These are phyloP conservation scores for Plectus sambesii DNA, from an alignment of 1,140 invertebrate species.

Conservation along the genomic window DNA sequence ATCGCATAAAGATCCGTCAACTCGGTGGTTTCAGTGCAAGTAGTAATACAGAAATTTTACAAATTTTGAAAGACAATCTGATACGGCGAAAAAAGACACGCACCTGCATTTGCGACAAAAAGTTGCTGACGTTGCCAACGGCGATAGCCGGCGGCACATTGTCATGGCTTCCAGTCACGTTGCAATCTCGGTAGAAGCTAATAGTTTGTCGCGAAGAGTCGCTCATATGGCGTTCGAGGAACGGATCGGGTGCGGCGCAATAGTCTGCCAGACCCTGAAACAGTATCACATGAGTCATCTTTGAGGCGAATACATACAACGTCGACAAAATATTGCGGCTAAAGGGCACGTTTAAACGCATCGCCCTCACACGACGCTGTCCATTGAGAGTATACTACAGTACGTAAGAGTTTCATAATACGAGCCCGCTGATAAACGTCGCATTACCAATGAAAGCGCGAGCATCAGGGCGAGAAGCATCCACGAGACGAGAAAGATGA, in stretches of 20 bases:
- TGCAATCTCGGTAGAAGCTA: conserved; percentile 24
- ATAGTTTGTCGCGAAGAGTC: conserved; percentile 17
- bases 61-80: too few species aligned
- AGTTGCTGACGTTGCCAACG: conserved; percentile 15
- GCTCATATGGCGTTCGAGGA: conserved; percentile 13
- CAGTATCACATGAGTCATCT: neutral
- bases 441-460: conserved; percentile 23
- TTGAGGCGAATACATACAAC: too few species aligned
- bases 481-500: conserved; percentile 30
- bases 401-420: too few species aligned
- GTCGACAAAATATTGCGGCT: too few species aligned
- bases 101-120: too few species aligned
- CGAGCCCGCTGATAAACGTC: neutral
- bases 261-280: conserved; percentile 23
- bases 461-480: conserved; percentile 26
- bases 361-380: too few species aligned
- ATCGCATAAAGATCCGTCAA: too few species aligned
- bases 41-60: too few species aligned
- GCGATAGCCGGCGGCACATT: conserved; percentile 17
- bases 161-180: conserved; percentile 17
- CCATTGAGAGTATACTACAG: too few species aligned
- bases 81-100: too few species aligned
- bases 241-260: conserved; percentile 18
- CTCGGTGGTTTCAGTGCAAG: too few species aligned
- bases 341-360: too few species aligned